Evolutionary conservation across 2,113 vertebrate genomes (phyloP), one percentile per base, ranked within the genome.

Genomic region (Grammomys surdaster): DNA sequence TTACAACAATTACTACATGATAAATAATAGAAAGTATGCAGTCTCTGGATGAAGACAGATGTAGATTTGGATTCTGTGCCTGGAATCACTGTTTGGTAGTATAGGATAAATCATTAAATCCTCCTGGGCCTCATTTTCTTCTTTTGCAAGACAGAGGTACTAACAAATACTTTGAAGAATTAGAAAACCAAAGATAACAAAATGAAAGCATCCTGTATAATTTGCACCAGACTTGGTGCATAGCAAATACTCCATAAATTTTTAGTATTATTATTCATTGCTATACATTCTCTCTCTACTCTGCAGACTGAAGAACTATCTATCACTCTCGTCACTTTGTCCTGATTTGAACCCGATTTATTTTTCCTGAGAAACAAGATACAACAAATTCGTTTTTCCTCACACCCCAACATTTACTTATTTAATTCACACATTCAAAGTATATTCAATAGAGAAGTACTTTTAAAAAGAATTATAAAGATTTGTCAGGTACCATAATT

Each of bases 141-240:
- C 48, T 75, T 85, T 93, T 93, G 33, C 36, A 89, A 89, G 88
- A 88, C 13, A 88, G 69, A 89, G 60, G 81, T 58, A 91, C 80
- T 89, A 92, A 88, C 46, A 96, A 84, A 46, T 69, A 85, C 91
- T 26, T 80, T 80, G 63, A 90, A 92, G 33, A 96, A 82, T n/a
- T 94, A 24, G 11, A 73, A 31, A 90, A 90, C 51, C 82, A 93
- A 88, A 92, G 46, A 85, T 70, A 94, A 70, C 69, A 19, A 89
- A 90, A 36, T 36, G 13, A 92, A 93, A 93, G 76, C 87, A 78
- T 24, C 36, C 63, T 87, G 73, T 31, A 91, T 19, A 87, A 85
- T 65, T 46, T 46, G 40, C 4, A 43, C 58, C 58, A 40, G 26
- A 89, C 16, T 22, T 87, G 67, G 67, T 81, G 40, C 7, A 87